Percentiles rank a stretch among this genome's conserved stretches.
phyloP scores from a whole-genome alignment of 2,113 vertebrate species.

The Sylvietta virens region DNA sequence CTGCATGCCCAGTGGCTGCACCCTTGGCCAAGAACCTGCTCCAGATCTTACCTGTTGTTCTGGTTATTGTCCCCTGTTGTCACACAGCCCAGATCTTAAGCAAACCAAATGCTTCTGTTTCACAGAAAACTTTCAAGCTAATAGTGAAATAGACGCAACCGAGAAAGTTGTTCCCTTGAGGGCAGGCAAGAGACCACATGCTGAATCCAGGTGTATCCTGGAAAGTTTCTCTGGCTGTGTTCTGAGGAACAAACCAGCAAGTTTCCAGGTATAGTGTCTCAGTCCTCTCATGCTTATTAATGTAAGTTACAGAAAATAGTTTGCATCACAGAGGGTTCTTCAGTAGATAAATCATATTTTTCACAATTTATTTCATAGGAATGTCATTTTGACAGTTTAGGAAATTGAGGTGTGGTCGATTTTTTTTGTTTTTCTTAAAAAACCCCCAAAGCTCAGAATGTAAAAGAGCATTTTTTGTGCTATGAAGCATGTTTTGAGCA shows the following conservation, averaged over 20 bases:
- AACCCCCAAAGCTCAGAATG: background rate
- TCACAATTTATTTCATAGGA: background rate
- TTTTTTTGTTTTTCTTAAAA: background rate
- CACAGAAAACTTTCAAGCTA: background rate
- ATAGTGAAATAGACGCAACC: background rate
- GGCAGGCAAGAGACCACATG: accelerated
- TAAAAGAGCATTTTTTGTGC: background rate
- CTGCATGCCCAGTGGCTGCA: background rate
- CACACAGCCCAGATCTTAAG: background rate
- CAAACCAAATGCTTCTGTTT: background rate
- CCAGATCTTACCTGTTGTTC: background rate
- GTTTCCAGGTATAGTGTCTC: background rate
- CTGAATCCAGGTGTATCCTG: background rate
- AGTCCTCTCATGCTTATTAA: background rate
- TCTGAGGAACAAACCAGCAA: background rate
- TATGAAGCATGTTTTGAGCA: background rate
- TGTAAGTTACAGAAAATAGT: background rate
- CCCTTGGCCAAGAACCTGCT: background rate
- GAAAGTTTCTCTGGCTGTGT: background rate
- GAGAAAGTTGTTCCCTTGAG: background rate
- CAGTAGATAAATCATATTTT: background rate
- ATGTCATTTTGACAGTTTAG: background rate
- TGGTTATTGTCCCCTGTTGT: background rate
- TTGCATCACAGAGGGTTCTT: background rate
- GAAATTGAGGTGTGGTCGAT: background rate